Evolutionary conservation across 2,888 invertebrate species (phyloP).

Genomic region (Molorchus minor): DNA sequence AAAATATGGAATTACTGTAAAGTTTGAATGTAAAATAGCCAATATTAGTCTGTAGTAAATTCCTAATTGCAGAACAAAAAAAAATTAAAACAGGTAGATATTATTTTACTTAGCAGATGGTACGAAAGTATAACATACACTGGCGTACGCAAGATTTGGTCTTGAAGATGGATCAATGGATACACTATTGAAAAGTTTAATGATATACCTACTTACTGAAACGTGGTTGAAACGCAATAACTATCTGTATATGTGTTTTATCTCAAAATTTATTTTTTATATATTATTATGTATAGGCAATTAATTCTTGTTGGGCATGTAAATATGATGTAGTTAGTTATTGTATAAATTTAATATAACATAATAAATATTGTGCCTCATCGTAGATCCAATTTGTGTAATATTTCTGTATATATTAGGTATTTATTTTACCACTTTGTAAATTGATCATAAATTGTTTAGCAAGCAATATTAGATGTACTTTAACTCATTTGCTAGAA

Average conservation of each 20-base stretch:
- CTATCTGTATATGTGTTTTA: too few relatives aligned
- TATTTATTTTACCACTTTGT: slow-evolving; percentile 36
- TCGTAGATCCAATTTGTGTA: slow-evolving; percentile 33
- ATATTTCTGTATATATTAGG: slow-evolving; percentile 42
- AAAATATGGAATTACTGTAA: too few relatives aligned
- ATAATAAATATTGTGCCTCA: slow-evolving; percentile 44
- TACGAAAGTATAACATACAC: background rate
- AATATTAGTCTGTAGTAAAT: too few relatives aligned
- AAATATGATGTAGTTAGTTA: slow-evolving; percentile 10
- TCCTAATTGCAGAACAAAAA: background rate
- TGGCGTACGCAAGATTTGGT: background rate
- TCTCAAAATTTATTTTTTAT: background rate
- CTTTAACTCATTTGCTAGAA: slow-evolving; percentile 47
- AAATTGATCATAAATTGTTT: slow-evolving; percentile 43
- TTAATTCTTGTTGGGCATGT: slow-evolving; percentile 9
- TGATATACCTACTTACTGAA: too few relatives aligned
- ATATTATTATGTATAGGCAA: background rate
- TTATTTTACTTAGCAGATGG: background rate
- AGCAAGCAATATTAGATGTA: slow-evolving; percentile 53
- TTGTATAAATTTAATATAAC: slow-evolving; percentile 27
- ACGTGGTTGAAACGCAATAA: too few relatives aligned
- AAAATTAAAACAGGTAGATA: background rate
- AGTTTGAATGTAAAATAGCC: too few relatives aligned
- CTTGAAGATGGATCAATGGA: background rate
- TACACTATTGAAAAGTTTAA: background rate